Evolutionary conservation across 2,113 vertebrate genomes (phyloP), one percentile per base, ranked within the genome.

Genomic region (Zapornia atra): DNA sequence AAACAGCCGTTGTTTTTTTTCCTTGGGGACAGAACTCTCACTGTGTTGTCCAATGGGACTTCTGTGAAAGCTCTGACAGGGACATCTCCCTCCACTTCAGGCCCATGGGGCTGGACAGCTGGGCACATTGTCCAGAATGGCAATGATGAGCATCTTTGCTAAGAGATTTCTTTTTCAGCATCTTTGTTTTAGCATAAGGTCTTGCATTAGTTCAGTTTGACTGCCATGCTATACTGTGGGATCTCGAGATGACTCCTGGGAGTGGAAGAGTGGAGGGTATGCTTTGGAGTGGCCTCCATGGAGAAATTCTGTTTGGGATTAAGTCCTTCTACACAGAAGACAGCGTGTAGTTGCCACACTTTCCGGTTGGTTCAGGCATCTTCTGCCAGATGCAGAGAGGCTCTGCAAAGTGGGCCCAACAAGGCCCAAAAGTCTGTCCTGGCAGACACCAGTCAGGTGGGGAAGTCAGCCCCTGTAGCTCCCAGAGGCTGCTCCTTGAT

Each of bases 401-500:
- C 42, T 88, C 31, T 93, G 46, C 65, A 85, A 57, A 63, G 40
- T 5, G 65, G 18, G 17, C 31, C 12, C 4, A 4, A 79, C 4
- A 5, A 79, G 8, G 6, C 19, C 12, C 31, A 11, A 5, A 6
- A 59, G 6, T 38, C 48, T 81, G 19, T 1, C 10, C 22, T 82
- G 42, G 40, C 26, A 75, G 60, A 31, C 11, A 16, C 28, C 20
- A 25, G 18, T 34, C 4, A 4, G 22, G 11, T 26, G 28, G 24
- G 40, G 16, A 57, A 40, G 29, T 40, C 40, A 1, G 10, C 11
- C 7, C 5, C 9, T 11, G 12, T 1, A 5, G 6, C 29, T 85
- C 26, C 26, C 63, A 44, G 31, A 10, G 48, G 34, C 14, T 5
- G 12, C 34, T 73, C 3, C 31, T 84, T 0, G 0, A 9, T 25